Percentiles rank a stretch among this genome's conserved stretches.
phyloP scores from a whole-genome alignment of 53 echinoderm and acorn worm species.

The Antedon mediterranea region DNA sequence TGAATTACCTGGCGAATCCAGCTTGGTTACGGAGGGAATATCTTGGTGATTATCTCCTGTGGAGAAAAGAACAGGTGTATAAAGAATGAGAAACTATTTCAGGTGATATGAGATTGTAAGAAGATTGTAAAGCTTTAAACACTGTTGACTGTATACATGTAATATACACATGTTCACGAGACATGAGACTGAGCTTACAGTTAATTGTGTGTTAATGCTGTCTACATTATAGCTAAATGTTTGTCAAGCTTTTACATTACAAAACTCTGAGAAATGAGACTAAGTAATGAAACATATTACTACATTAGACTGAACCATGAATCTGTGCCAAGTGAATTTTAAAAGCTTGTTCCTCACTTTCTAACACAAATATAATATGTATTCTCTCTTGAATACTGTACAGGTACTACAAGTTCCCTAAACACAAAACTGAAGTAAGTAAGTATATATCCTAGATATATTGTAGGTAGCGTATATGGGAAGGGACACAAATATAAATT shows the following conservation, averaged over 20 bases:
- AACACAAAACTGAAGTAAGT: no score
- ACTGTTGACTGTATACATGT: background rate
- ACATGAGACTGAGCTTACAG: background rate
- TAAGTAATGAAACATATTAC: background rate
- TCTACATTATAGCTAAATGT: background rate
- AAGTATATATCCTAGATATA: no score
- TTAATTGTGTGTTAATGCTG: background rate
- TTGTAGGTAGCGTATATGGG: no score
- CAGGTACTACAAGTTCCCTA: no score
- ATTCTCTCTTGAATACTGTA: no score
- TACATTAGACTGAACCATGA: no score
- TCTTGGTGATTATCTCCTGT: background rate
- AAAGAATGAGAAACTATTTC: background rate
- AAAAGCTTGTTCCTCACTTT: no score
- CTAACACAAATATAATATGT: no score
- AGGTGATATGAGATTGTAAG: background rate
- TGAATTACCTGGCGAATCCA: background rate
- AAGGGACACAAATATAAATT: no score
- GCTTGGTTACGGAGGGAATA: background rate
- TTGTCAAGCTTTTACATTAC: background rate
- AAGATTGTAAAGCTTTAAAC: no score
- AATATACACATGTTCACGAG: background rate
- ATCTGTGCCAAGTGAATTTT: no score
- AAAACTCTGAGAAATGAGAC: background rate
- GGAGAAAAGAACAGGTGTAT: background rate